A percentile compares a stretch with the other conserved stretches of the same genome.
Conservation (phyloP, 2,113 vertebrate genomes). For the Embiotoca jacksoni region DNA sequence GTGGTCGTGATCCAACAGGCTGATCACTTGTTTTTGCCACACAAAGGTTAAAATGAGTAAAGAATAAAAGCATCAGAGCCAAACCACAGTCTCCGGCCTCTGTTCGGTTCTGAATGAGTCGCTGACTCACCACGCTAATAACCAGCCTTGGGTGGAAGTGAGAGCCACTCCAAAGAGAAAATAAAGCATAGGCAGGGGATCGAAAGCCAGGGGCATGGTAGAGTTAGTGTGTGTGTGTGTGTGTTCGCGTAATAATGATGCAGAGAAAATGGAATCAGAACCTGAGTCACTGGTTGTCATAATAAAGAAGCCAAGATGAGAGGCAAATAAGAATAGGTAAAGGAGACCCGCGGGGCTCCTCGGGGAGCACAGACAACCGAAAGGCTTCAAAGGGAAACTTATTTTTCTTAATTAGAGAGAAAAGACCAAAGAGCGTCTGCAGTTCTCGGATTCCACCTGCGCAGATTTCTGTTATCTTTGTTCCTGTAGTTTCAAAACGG, state of each 20-base stretch:
- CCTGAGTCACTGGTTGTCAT: constrained; percentile 53
- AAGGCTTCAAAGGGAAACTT: background rate
- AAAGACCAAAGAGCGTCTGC: constrained; percentile 9
- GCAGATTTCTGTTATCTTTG: background rate
- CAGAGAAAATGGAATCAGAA: constrained; percentile 43
- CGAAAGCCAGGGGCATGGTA: constrained; percentile 43
- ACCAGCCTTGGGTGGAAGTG: constrained; percentile 39
- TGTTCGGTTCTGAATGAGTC: constrained; percentile 41
- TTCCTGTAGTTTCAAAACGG: background rate
- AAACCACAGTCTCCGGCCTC: constrained; percentile 19
- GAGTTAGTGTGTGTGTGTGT: constrained; percentile 26
- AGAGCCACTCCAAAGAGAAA: constrained; percentile 39
- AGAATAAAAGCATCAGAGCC: constrained; percentile 36
- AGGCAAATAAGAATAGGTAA: constrained; percentile 39
- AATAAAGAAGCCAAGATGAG: constrained; percentile 41
- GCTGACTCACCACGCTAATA: constrained; percentile 63
- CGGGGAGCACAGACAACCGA: constrained; percentile 12
- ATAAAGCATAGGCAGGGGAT: constrained; percentile 41
- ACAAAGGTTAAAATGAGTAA: constrained; percentile 40
- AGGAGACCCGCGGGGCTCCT: constrained; percentile 15
- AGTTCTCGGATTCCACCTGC: background rate
- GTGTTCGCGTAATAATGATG: constrained; percentile 54
- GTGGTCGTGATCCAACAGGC: constrained; percentile 18
- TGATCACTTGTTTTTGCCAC: constrained; percentile 18
- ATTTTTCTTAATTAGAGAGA: constrained; percentile 24